A percentile compares a stretch with the other conserved stretches of the same genome.
phyloP scores from a whole-genome alignment of 2,113 vertebrate species.

The Anhinga anhinga region DNA sequence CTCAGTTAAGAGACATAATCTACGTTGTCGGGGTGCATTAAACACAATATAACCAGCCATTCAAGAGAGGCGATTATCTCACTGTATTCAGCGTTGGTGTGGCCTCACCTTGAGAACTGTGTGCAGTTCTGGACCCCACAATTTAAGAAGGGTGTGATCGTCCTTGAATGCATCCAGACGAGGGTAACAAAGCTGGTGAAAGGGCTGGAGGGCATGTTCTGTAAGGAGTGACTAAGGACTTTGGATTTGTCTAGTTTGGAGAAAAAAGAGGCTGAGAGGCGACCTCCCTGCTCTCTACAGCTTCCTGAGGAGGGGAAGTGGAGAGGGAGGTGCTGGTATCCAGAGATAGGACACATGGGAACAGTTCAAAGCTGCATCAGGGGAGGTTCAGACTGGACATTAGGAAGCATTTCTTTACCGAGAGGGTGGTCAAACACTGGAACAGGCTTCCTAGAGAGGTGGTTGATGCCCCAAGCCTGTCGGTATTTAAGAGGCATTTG shows the following conservation, averaged over 20 bases:
- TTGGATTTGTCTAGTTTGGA: not conserved
- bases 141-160: not conserved
- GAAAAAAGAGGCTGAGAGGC: not conserved
- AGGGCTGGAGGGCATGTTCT: not conserved
- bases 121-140: no score
- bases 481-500: not conserved
- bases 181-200: not conserved
- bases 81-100: not conserved
- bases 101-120: not conserved
- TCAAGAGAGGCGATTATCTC: not conserved
- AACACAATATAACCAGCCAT: not conserved
- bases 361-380: not conserved
- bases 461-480: not conserved
- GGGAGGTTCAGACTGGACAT: not conserved
- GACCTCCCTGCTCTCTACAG: not conserved
- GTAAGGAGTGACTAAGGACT: not conserved
- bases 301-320: not conserved
- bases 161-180: not conserved
- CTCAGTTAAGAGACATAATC: not conserved
- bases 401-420: not conserved
- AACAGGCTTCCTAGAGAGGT: not conserved
- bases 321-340: not conserved
- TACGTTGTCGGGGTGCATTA: not conserved
- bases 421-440: not conserved
- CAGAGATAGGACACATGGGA: not conserved